Conservation (phyloP, 2,113 vertebrate genomes). For the Diphyllodes magnificus region DNA sequence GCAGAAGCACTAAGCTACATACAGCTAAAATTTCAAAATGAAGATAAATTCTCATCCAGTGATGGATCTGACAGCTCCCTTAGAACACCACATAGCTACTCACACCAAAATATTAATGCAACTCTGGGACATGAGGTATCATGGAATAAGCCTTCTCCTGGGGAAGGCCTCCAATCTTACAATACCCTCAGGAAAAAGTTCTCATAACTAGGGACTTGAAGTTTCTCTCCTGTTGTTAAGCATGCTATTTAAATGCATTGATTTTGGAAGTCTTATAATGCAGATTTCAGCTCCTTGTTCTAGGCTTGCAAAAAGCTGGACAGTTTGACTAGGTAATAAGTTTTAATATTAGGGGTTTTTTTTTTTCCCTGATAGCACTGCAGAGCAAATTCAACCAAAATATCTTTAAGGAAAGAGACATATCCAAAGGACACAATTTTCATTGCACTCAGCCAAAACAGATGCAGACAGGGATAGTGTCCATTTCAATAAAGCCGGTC, state of each 20-base stretch:
- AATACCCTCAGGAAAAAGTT: slow-evolving; percentile 32
- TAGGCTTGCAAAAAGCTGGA: slow-evolving; percentile 24
- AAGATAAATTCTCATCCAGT: background rate
- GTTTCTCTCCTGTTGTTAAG: slow-evolving; percentile 49
- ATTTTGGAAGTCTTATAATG: slow-evolving; percentile 41
- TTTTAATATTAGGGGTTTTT: background rate
- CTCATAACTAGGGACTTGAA: slow-evolving; percentile 8
- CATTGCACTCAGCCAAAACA: background rate
- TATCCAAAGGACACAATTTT: slow-evolving; percentile 26
- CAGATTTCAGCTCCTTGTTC: slow-evolving; percentile 49
- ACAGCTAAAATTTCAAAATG: background rate
- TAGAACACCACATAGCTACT: background rate
- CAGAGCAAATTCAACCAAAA: slow-evolving; percentile 39
- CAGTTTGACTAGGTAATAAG: slow-evolving; percentile 53
- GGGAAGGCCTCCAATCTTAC: background rate
- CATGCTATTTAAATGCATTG: slow-evolving; percentile 74
- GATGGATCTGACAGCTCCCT: background rate
- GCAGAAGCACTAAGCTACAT: background rate
- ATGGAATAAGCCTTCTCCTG: background rate
- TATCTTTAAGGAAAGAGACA: slow-evolving; percentile 9
- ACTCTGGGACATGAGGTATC: background rate
- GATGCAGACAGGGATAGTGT: background rate
- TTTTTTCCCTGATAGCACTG: background rate
- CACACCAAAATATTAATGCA: background rate
- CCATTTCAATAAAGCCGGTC: background rate